phyloP scores from a whole-genome alignment of 2,797 vertebrate genomes.

The Sebastes iracundus region DNA sequence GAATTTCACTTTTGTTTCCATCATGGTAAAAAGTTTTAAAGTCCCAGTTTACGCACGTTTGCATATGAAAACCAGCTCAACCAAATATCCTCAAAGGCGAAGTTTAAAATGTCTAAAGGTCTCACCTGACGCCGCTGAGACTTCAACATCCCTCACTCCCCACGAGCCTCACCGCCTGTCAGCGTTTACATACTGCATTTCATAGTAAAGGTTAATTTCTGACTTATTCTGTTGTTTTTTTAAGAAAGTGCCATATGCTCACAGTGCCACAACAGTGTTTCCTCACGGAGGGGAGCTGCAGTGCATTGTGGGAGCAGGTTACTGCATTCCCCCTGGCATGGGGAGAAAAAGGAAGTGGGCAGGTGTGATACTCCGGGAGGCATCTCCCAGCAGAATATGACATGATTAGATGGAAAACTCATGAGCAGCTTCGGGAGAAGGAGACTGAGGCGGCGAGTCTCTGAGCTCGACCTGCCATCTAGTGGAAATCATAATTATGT shows the following conservation, averaged over 20 bases:
- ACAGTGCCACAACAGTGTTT: conserved; percentile 15
- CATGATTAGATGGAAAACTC: conserved; percentile 77
- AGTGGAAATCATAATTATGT: conserved; percentile 63
- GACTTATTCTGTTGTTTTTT: conserved; percentile 3
- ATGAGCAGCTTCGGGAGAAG: conserved; percentile 34
- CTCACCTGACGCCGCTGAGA: conserved; percentile 7
- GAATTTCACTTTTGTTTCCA: conserved; percentile 18
- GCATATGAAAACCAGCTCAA: conserved; percentile 31
- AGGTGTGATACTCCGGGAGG: conserved; percentile 73
- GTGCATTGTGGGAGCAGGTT: conserved; percentile 72
- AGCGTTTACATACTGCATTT: conserved; percentile 27
- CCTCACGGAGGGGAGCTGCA: conserved; percentile 49
- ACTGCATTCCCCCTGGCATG: conserved; percentile 47
- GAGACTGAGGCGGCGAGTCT: not conserved
- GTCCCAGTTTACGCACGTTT: conserved; percentile 31
- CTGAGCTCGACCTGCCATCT: conserved; percentile 81
- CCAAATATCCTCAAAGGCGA: not conserved
- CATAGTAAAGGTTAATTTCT: conserved; percentile 43
- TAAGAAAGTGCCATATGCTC: conserved; percentile 63
- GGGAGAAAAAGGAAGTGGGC: conserved; percentile 62
- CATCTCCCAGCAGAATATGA: conserved; percentile 72
- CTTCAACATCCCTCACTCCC: not conserved
- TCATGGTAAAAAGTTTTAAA: conserved; percentile 24
- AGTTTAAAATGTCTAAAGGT: not conserved
- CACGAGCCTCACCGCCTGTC: not conserved